Percentiles rank a stretch among this genome's conserved stretches.
phyloP scores from a whole-genome alignment of 2,797 vertebrate genomes.

The Brachymystax lenok region DNA sequence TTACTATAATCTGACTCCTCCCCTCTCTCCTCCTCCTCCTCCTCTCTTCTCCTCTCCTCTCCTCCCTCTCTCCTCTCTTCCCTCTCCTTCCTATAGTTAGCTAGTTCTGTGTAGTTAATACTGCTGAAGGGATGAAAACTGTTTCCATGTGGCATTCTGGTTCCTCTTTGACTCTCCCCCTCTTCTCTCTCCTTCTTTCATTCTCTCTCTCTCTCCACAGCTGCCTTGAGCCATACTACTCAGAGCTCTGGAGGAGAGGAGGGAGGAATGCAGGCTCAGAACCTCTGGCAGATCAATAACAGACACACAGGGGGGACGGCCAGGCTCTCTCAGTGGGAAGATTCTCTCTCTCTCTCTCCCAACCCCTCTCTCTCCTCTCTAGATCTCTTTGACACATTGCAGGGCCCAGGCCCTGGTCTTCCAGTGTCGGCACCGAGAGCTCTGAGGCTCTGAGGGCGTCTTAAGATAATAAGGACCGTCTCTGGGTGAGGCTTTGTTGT shows the following conservation, averaged over 20 bases:
- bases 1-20: background rate
- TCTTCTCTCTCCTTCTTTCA: background rate
- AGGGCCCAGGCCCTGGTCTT: background rate
- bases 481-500: background rate
- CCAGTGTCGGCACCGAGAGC: background rate
- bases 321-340: background rate
- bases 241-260: background rate
- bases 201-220: background rate
- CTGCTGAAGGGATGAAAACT: slow-evolving; percentile 8
- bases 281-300: slow-evolving; percentile 10
- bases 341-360: background rate
- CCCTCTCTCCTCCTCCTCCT: background rate
- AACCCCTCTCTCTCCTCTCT: background rate
- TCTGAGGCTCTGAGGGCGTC: background rate
- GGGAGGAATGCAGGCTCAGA: slow-evolving; percentile 7
- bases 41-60: background rate
- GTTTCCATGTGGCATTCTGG: slow-evolving; percentile 17
- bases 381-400: slow-evolving; percentile 1
- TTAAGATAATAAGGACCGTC: background rate
- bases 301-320: background rate
- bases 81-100: background rate
- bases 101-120: background rate
- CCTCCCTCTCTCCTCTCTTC: background rate
- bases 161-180: background rate
- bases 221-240: background rate